These are phyloP conservation scores for Furcula furcula DNA, from an alignment of 2,888 invertebrate genomes.

Conservation along the genomic window DNA sequence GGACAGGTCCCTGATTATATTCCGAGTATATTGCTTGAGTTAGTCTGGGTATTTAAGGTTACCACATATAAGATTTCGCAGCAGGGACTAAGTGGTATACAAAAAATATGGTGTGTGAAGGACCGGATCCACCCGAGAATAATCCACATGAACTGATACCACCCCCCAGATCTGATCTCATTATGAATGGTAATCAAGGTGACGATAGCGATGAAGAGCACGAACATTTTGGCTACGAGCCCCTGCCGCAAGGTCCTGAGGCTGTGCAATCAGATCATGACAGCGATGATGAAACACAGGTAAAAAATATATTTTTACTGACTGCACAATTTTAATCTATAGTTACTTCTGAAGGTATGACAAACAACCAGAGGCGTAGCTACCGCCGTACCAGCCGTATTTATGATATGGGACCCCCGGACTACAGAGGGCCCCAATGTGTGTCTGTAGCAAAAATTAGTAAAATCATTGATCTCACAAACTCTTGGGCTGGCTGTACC, in stretches of 20 bases:
- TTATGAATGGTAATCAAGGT: slow-evolving; percentile 51
- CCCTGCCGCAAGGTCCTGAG: slow-evolving; percentile 73
- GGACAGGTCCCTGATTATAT: too few species aligned
- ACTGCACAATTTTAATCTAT: not conserved
- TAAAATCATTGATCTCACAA: too few species aligned
- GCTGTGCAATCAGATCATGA: slow-evolving; percentile 49
- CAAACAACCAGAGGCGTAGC: too few species aligned
- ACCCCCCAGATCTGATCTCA: slow-evolving; percentile 59
- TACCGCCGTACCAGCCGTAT: too few species aligned
- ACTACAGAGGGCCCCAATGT: too few species aligned
- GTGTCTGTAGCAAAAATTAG: not conserved
- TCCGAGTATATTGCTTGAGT: too few species aligned
- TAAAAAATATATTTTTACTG: slow-evolving; percentile 7
- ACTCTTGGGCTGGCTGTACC: too few species aligned
- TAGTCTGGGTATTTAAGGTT: too few species aligned
- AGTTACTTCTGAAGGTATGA: not conserved
- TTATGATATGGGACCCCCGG: too few species aligned
- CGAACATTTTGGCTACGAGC: slow-evolving; percentile 79
- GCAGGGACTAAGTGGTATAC: too few species aligned
- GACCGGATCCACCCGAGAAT: slow-evolving; percentile 74
- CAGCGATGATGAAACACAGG: slow-evolving; percentile 56
- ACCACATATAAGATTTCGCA: too few species aligned
- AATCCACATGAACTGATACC: slow-evolving; percentile 63
- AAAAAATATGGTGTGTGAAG: slow-evolving; percentile 72
- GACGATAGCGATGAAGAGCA: slow-evolving; percentile 78